Base-by-base conservation (phyloP, 2,113 vertebrate genomes). In the Mixornis gularis region DNA sequence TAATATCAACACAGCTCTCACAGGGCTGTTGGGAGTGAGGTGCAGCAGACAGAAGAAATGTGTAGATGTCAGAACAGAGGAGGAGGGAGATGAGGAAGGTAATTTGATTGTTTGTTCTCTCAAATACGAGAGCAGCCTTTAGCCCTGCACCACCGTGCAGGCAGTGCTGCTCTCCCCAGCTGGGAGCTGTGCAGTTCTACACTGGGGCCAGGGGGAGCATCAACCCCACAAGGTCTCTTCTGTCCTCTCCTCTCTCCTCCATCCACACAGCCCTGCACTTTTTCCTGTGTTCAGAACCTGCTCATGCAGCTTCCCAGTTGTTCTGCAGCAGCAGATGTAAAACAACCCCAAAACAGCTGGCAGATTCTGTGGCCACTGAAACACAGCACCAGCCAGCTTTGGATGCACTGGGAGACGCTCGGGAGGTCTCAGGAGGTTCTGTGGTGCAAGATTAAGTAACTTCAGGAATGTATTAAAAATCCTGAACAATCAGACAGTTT, bases 231-330 rank as follows among this genome's bases (percentile, higher is more conserved):
- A 58, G 26, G 15, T 38, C 53, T 59, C 71, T 41, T 38, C 32
- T 44, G 44, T 32, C 32, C 27, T 59, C 44, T 36, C 40, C 58
- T 64, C 59, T 38, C 21, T 41, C 26, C 38, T 51, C 44, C 21
- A 52, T 27, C 10, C 0, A 0, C 53, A 60, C 18, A 60, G 46
- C 22, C n/a, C 46, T 11, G 55, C 15, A n/a, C 22, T 27, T 69
- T 18, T n/a, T 20, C 27, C 27, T 40, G 38, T 8, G 38, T 20
- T 53, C 46, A 60, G 12, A 11, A 65, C 43, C 34, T 30, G 34
- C 25, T 56, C 43, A 10, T 20, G 34, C 25, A 58, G 29, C 16
- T 29, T 41, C 34, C n/a, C 69, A 19, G 24, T 5, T 59, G 38
- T 10, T 85, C 46, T 44, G 38, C 38, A 60, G 38, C 17, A 60